Conservation (phyloP, 2,113 vertebrate genomes). For the Prochilodus magdalenae region DNA sequence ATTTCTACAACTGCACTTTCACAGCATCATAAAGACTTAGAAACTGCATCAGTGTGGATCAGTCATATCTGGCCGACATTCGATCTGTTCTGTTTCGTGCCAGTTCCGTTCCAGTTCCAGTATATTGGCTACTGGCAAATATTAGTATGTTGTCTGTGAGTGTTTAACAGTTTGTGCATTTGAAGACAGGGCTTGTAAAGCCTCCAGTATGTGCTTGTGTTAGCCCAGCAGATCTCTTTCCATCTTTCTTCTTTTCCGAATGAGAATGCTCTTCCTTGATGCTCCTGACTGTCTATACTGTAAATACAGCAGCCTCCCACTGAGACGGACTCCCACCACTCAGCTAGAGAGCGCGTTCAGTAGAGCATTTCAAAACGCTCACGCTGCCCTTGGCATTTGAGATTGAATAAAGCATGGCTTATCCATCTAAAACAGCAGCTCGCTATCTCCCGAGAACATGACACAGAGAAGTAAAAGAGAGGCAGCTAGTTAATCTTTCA, state of each 20-base stretch:
- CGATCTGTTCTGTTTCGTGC: background rate
- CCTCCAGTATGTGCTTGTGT: background rate
- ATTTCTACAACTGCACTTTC: no score
- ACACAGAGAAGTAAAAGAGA: slow-evolving; percentile 38
- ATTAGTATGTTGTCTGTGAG: background rate
- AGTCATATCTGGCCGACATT: background rate
- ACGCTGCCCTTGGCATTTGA: slow-evolving; percentile 49
- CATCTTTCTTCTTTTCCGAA: slow-evolving; percentile 7
- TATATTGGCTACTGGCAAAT: background rate
- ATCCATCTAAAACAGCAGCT: slow-evolving; percentile 58
- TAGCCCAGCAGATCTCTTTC: background rate
- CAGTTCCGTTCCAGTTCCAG: background rate
- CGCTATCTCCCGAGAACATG: slow-evolving; percentile 50
- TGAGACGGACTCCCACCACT: slow-evolving; percentile 32
- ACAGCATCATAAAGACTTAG: background rate
- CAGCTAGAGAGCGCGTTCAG: slow-evolving; percentile 15
- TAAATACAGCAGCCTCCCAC: slow-evolving; percentile 31
- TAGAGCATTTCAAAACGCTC: slow-evolving; percentile 41
- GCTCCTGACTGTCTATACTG: slow-evolving; percentile 17
- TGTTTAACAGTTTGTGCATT: background rate
- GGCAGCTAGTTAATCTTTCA: slow-evolving; percentile 55
- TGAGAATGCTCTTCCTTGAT: slow-evolving; percentile 20
- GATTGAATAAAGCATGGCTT: slow-evolving; percentile 55
- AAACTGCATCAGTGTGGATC: background rate
- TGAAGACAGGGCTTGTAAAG: background rate